These are phyloP conservation scores for Ryuthela nishihirai DNA, from an alignment of 2,888 invertebrate genomes.

Conservation along the genomic window DNA sequence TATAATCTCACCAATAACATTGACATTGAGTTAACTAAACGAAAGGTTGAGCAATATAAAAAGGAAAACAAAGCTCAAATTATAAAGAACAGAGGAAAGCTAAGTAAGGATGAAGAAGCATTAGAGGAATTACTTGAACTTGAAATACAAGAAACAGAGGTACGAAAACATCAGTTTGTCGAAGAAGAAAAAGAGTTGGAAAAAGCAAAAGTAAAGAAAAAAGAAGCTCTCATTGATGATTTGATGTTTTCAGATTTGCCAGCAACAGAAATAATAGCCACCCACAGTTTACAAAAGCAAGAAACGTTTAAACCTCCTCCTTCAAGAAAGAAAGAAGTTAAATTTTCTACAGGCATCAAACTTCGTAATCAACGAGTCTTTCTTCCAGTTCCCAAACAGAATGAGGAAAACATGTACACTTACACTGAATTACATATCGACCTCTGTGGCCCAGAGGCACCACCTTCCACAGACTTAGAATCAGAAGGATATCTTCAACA, in stretches of 20 bases:
- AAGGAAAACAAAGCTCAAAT: slow-evolving; percentile 68
- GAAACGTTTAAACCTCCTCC: not conserved
- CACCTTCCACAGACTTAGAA: slow-evolving; percentile 62
- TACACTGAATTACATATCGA: slow-evolving; percentile 62
- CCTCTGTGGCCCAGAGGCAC: slow-evolving; percentile 71
- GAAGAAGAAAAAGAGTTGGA: slow-evolving; percentile 45
- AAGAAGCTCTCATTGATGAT: slow-evolving; percentile 91
- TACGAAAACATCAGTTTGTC: slow-evolving; percentile 62
- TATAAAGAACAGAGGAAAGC: slow-evolving; percentile 51
- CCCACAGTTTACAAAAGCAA: slow-evolving; percentile 58
- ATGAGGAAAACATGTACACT: slow-evolving; percentile 70
- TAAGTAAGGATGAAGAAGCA: slow-evolving; percentile 72
- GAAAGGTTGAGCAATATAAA: slow-evolving; percentile 84
- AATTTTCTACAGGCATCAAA: slow-evolving; percentile 83
- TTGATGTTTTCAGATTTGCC: slow-evolving; percentile 88
- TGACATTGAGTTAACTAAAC: slow-evolving; percentile 82
- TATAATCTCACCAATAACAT: slow-evolving; percentile 86
- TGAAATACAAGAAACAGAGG: slow-evolving; percentile 63
- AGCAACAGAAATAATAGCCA: slow-evolving; percentile 79
- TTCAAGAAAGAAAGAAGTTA: slow-evolving; percentile 4
- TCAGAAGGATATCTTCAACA: slow-evolving; percentile 67
- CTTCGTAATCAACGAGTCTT: slow-evolving; percentile 66
- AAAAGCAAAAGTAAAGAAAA: slow-evolving; percentile 61
- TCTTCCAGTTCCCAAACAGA: slow-evolving; percentile 65
- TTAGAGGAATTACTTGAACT: slow-evolving; percentile 75